Evolutionary conservation across 2,113 vertebrate genomes (phyloP), one percentile per base, ranked within the genome.

Genomic region (human): DNA sequence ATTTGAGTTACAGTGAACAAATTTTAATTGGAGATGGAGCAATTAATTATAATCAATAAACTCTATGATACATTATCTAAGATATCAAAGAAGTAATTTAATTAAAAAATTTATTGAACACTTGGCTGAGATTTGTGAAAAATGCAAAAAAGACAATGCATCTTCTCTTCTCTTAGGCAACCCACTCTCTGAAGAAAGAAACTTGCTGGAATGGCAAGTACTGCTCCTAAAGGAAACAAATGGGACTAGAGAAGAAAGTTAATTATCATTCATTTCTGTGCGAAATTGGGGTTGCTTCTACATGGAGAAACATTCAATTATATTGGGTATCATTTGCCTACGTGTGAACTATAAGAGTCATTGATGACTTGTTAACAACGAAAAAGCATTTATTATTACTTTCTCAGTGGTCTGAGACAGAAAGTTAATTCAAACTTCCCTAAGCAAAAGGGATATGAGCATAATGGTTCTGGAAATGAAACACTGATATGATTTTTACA

Each of bases 41-140:
- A 84, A 94, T 96, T 96, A 96, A 84, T 96, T 93, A 76, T 66
- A 50, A 92, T 96, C 92, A 96, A 85, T 96, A 84, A 86, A 52
- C 45, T 86, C 38, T 27, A 35, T 80, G 73, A 95, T 92, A 25
- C 5, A 57, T 85, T 73, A 79, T 90, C 80, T 92, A 50, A 87
- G 59, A 64, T 80, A 96, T 84, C 90, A 81, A 76, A 79, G 72
- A 95, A 92, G 87, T 96, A 80, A 96, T 93, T 93, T 73, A 84
- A 82, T 79, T 70, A 79, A 97, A 94, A 91, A 97, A 93, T 88
- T 96, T 97, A 96, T 91, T 93, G 92, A 90, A 20, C 20, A 43
- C 23, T 43, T 14, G n/a, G 45, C 64, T 82, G 17, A 89, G 84
- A 96, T 93, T 94, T 92, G 93, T 97, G 84, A 50, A 93, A 35